phyloP scores from a whole-genome alignment of 2,113 vertebrate species.

The Ophthalmolycus amberensis region DNA sequence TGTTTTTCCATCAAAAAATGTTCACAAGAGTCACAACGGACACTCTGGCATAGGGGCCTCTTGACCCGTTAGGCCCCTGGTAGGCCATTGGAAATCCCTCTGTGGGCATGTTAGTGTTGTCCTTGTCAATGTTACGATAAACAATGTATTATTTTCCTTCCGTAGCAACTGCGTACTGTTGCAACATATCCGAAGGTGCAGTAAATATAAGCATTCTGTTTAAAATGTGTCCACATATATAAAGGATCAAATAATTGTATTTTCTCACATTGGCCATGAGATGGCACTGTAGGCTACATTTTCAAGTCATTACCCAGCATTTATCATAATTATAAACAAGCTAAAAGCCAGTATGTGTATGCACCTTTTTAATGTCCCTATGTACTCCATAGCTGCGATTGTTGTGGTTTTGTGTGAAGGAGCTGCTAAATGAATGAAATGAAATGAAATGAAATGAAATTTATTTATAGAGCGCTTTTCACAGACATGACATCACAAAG shows the following conservation, averaged over 20 bases:
- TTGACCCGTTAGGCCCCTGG: neutral
- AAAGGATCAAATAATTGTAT: neutral
- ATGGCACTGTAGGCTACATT: slow-evolving; percentile 37
- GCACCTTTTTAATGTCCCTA: neutral
- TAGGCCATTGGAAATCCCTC: neutral
- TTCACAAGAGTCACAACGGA: neutral
- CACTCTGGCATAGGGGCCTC: neutral
- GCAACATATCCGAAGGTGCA: neutral
- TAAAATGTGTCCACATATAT: too few relatives aligned
- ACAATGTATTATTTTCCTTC: neutral
- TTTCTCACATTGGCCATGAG: slow-evolving; percentile 39
- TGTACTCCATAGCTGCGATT: neutral
- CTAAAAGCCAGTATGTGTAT: neutral
- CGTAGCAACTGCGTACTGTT: neutral
- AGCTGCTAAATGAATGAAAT: neutral
- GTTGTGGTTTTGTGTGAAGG: slow-evolving; percentile 3
- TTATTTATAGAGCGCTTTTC: too few relatives aligned
- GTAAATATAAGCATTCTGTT: neutral
- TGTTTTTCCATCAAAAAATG: too few relatives aligned
- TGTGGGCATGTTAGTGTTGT: neutral
- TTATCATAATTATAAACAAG: neutral
- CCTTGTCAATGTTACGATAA: neutral
- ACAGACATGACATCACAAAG: too few relatives aligned
- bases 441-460: too few relatives aligned
- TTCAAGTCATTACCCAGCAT: neutral